A percentile compares a stretch with the other conserved stretches of the same genome.
Conservation (phyloP, 2,113 vertebrate genomes). For the Lutjanus erythropterus region DNA sequence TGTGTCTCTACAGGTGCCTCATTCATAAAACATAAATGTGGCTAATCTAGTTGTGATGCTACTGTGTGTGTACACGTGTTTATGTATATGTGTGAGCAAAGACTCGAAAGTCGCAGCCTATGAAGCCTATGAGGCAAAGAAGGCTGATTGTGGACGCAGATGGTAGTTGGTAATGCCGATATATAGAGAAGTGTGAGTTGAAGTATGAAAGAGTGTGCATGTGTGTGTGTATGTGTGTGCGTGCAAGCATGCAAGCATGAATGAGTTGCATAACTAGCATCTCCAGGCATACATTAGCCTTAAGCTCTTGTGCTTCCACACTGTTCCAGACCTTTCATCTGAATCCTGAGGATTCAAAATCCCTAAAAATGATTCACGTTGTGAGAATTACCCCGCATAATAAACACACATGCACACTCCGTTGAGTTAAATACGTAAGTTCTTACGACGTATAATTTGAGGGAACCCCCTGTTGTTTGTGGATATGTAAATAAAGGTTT, state of each 20-base stretch:
- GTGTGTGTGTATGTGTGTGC: constrained; percentile 11
- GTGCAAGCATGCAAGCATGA: constrained; percentile 39
- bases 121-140: constrained; percentile 26
- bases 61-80: neutral
- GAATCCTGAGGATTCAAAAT: constrained; percentile 45
- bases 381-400: constrained; percentile 6
- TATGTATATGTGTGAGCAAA: neutral
- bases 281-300: constrained; percentile 63
- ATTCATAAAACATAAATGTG: constrained; percentile 62
- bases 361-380: constrained; percentile 29
- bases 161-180: constrained; percentile 60
- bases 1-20: constrained; percentile 55
- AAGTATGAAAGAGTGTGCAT: neutral
- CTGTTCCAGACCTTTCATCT: constrained; percentile 40
- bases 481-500: constrained; percentile 40
- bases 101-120: constrained; percentile 11
- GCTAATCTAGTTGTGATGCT: constrained; percentile 28
- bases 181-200: constrained; percentile 55
- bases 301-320: constrained; percentile 49
- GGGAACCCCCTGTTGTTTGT: constrained; percentile 38
- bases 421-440: neutral
- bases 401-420: constrained; percentile 23
- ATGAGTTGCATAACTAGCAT: constrained; percentile 68
- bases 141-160: constrained; percentile 60
- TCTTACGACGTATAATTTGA: neutral